phyloP scores from a whole-genome alignment of 2,797 vertebrate genomes.

The Eidolon dupreanum region DNA sequence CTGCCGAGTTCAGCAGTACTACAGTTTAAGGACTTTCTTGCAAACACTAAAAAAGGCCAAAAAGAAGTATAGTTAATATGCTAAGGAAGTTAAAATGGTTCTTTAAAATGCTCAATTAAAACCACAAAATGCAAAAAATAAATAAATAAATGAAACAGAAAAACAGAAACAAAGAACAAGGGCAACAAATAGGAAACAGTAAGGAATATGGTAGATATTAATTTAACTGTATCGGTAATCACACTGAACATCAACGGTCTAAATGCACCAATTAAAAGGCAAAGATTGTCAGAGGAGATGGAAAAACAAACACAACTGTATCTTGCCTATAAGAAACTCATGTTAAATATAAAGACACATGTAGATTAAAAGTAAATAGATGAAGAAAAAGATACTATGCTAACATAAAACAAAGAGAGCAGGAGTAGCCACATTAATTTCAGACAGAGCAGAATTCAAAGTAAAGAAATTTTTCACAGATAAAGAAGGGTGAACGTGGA shows the following conservation, averaged over 20 bases:
- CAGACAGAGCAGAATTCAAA: background rate
- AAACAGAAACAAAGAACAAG: background rate
- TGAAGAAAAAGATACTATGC: background rate
- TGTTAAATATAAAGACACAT: background rate
- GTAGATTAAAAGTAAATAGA: background rate
- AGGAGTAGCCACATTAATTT: background rate
- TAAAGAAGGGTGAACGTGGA: background rate
- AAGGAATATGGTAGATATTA: background rate
- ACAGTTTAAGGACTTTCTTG: background rate
- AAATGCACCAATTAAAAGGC: background rate
- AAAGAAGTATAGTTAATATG: background rate
- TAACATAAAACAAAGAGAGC: background rate
- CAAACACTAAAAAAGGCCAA: background rate
- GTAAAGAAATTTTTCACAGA: background rate
- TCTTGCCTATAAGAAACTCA: background rate
- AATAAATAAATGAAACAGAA: background rate
- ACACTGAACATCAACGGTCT: background rate
- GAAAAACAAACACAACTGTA: background rate
- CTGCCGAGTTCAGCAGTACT: background rate
- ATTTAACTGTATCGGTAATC: background rate
- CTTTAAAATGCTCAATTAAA: background rate
- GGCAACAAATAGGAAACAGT: background rate
- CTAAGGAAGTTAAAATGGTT: background rate
- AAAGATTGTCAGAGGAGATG: background rate
- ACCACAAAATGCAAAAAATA: background rate